Percentiles rank a stretch among this genome's conserved stretches.
Evolutionary conservation across 2,888 invertebrate genomes (phyloP).

Genomic region (Thecophora atra): DNA sequence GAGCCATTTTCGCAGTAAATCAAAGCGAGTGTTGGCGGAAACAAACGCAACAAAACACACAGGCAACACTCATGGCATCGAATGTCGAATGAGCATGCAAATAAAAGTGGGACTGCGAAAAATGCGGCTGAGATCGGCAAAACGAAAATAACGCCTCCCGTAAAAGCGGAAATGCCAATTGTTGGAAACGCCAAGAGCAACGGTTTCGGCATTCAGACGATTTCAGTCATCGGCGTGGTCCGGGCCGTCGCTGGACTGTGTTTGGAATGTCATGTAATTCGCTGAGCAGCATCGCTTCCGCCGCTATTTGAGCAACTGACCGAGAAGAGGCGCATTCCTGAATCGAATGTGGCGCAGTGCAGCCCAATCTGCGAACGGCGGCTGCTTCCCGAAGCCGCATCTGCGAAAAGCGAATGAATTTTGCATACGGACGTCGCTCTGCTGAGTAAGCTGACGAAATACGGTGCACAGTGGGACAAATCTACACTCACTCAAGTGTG

Average conservation of each 20-base stretch:
- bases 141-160: slow-evolving; percentile 40
- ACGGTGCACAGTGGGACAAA: not conserved
- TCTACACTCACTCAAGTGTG: not conserved
- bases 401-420: not conserved
- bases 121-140: slow-evolving; percentile 27
- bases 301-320: slow-evolving; percentile 2
- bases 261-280: slow-evolving; percentile 12
- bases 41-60: slow-evolving; percentile 1
- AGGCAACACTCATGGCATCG: not conserved
- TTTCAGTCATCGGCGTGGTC: not conserved
- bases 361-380: slow-evolving; percentile 1
- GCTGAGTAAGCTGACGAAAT: not conserved
- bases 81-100: slow-evolving; percentile 22
- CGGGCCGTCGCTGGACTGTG: slow-evolving; percentile 6
- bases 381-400: not conserved
- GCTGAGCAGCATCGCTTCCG: slow-evolving; percentile 1
- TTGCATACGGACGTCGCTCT: not conserved
- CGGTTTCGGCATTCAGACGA: not conserved
- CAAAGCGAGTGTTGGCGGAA: slow-evolving; percentile 34
- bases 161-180: slow-evolving; percentile 31
- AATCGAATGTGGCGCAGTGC: not conserved
- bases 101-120: slow-evolving; percentile 28
- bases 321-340: not conserved
- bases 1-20: slow-evolving; percentile 57
- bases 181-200: not conserved